A percentile compares a stretch with the other conserved stretches of the same genome.
phyloP scores from a whole-genome alignment of 2,797 vertebrate genomes.

The Thripadectes ignobilis region DNA sequence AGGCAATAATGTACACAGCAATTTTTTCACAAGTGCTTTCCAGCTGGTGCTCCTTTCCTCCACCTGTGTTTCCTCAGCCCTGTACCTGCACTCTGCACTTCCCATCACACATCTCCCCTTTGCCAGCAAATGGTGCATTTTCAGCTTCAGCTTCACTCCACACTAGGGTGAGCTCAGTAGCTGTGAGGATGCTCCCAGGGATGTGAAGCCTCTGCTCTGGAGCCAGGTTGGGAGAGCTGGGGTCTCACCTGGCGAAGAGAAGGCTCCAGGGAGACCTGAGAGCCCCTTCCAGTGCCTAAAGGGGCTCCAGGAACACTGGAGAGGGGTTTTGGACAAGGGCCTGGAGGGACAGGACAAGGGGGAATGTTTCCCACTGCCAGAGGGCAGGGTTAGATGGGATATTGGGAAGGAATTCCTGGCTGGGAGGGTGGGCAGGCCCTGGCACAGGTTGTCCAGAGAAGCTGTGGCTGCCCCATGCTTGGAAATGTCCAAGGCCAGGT shows the following conservation, averaged over 20 bases:
- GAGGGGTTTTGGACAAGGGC: accelerated
- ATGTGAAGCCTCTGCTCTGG: neutral
- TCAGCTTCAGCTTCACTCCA: neutral
- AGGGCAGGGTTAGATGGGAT: neutral
- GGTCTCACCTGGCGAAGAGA: neutral
- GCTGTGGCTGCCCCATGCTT: neutral
- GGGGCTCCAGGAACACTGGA: neutral
- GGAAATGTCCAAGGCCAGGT: neutral
- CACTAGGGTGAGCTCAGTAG: accelerated
- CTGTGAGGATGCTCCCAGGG: neutral
- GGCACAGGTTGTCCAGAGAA: neutral
- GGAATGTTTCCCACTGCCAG: neutral
- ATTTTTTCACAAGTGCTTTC: neutral
- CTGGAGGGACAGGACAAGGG: accelerated
- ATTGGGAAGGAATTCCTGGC: neutral
- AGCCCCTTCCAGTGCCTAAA: neutral
- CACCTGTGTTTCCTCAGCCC: neutral
- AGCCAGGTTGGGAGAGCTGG: neutral
- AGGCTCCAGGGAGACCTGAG: neutral
- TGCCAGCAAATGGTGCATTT: neutral
- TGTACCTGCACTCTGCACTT: neutral
- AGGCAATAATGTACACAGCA: neutral
- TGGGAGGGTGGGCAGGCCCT: neutral
- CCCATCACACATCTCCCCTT: neutral
- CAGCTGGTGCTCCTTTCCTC: neutral